Percentiles rank a stretch among this genome's conserved stretches.
Evolutionary conservation across 1,140 invertebrate genomes (phyloP).

Genomic region (Diabrotica undecimpunctata): DNA sequence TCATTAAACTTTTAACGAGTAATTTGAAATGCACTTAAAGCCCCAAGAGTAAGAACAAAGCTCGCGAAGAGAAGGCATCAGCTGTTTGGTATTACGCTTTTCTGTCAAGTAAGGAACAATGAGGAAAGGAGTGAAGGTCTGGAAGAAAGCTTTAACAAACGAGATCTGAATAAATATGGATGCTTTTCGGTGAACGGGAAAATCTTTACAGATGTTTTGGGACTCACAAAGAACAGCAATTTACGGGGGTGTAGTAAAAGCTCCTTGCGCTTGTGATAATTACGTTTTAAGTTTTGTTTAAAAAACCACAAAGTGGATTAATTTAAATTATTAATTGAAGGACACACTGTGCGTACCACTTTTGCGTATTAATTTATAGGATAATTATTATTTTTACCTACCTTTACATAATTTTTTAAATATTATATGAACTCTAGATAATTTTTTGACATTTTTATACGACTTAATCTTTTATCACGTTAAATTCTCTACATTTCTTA

Average conservation of each 20-base stretch:
- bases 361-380: too few relatives aligned
- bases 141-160: neutral
- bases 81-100: neutral
- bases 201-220: constrained; percentile 2
- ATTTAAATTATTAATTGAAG: too few relatives aligned
- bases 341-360: too few relatives aligned
- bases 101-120: neutral
- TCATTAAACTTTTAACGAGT: neutral
- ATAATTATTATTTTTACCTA: too few relatives aligned
- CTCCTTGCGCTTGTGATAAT: neutral
- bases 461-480: too few relatives aligned
- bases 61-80: neutral
- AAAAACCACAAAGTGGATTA: too few relatives aligned
- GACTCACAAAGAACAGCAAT: neutral
- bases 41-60: neutral
- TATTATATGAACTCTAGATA: too few relatives aligned
- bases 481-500: too few relatives aligned
- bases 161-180: constrained; percentile 2
- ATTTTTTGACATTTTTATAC: too few relatives aligned
- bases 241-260: neutral
- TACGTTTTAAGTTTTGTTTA: neutral
- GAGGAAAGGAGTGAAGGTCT: neutral
- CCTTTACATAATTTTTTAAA: too few relatives aligned
- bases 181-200: constrained; percentile 1
- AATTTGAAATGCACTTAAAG: constrained; percentile 1